phyloP scores from a whole-genome alignment of 2,797 vertebrate genomes.

The Triplophysa yarkandensis region DNA sequence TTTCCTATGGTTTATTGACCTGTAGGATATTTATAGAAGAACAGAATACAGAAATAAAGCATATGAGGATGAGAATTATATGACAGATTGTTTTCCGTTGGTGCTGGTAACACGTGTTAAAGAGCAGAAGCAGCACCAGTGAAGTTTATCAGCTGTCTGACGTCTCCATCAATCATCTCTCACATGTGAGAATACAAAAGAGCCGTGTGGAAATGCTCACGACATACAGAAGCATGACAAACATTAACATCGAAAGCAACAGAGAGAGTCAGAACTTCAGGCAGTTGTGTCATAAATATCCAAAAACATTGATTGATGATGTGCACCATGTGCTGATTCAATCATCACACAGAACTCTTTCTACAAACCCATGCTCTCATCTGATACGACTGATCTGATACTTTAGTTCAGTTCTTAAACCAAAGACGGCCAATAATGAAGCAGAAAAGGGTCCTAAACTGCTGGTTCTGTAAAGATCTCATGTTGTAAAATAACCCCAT shows the following conservation, averaged over 20 bases:
- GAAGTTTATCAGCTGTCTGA: not conserved
- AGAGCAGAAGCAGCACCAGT: not conserved
- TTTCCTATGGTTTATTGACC: not conserved
- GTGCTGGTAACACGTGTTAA: not conserved
- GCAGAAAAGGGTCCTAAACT: not conserved
- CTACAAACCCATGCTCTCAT: not conserved
- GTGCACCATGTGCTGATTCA: too few species aligned
- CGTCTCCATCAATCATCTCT: not conserved
- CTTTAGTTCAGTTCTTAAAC: not conserved
- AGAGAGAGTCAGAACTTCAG: not conserved
- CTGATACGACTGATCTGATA: not conserved
- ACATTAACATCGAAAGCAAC: conserved; percentile 5
- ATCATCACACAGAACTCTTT: not conserved
- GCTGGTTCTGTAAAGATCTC: too few species aligned
- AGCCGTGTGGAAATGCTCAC: conserved; percentile 33
- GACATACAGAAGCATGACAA: conserved; percentile 1
- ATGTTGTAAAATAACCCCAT: too few species aligned
- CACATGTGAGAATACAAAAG: conserved; percentile 55
- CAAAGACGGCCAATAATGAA: not conserved
- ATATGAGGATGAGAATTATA: not conserved
- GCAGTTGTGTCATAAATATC: conserved; percentile 2
- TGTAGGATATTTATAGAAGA: not conserved
- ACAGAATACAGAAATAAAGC: not conserved
- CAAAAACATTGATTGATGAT: not conserved
- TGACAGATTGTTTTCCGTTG: not conserved